A percentile compares a stretch with the other conserved stretches of the same genome.
phyloP scores from a whole-genome alignment of 2,113 vertebrate genomes.

The Sinocyclocheilus anophthalmus region DNA sequence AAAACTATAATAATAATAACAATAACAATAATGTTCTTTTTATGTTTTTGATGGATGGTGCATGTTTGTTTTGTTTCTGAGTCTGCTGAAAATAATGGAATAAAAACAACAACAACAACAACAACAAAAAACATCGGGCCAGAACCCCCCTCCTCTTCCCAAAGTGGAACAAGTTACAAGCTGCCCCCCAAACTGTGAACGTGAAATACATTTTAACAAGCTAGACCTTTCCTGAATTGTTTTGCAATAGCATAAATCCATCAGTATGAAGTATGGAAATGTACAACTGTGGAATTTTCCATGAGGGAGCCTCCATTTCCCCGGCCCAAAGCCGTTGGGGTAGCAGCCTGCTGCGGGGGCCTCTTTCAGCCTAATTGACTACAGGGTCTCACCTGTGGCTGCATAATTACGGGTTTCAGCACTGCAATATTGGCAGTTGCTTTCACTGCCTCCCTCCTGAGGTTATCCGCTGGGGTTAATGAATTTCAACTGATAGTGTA shows the following conservation, averaged over 20 bases:
- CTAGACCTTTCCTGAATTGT: conserved; percentile 21
- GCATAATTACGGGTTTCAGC: conserved; percentile 78
- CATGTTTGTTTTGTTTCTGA: background rate
- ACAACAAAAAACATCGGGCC: background rate
- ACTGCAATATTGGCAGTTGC: conserved; percentile 76
- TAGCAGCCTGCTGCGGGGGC: background rate
- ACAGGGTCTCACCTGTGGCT: conserved; percentile 48
- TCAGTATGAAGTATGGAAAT: background rate
- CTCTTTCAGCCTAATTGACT: conserved; percentile 37
- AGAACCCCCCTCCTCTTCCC: background rate
- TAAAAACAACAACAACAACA: background rate
- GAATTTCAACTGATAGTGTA: conserved; percentile 85
- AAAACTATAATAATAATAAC: background rate
- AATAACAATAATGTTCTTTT: too few relatives aligned
- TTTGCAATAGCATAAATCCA: background rate
- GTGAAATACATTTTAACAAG: background rate
- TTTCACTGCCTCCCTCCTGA: conserved; percentile 77
- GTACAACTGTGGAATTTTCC: background rate
- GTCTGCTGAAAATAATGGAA: background rate
- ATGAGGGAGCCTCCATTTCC: conserved; percentile 36
- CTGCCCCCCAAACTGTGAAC: background rate
- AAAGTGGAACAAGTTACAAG: background rate
- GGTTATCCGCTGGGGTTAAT: conserved; percentile 82
- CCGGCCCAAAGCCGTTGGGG: background rate
- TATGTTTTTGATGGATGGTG: too few relatives aligned